These are phyloP conservation scores for Campylomormyrus tamandua DNA, from an alignment of 2,113 vertebrate genomes.

Conservation along the genomic window DNA sequence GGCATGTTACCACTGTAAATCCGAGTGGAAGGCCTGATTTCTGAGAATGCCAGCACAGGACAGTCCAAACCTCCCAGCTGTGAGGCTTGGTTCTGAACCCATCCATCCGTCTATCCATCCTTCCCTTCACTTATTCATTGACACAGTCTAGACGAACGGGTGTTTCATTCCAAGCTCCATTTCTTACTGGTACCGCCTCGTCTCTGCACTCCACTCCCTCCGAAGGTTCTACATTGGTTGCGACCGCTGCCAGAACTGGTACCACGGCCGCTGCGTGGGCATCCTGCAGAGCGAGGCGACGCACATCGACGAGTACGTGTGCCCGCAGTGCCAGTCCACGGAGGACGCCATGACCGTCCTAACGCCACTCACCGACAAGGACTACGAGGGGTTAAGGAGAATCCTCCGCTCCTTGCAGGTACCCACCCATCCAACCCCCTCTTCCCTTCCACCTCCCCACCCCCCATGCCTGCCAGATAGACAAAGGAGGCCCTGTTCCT, in stretches of 20 bases:
- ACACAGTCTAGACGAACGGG: background rate
- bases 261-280: conserved; percentile 95
- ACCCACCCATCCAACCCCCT: conserved; percentile 16
- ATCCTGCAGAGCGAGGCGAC: conserved; percentile 96
- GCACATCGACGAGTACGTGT: conserved; percentile 95
- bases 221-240: conserved; percentile 95
- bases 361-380: conserved; percentile 90
- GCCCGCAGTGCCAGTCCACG: conserved; percentile 95
- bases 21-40: background rate
- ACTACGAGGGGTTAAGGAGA: conserved; percentile 87
- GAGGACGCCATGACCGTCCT: conserved; percentile 98
- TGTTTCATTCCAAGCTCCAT: background rate
- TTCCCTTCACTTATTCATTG: background rate
- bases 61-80: background rate
- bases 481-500: conserved; percentile 15
- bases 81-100: background rate
- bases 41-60: background rate
- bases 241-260: conserved; percentile 98
- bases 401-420: conserved; percentile 96
- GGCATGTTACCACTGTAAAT: conserved; percentile 27
- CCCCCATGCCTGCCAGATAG: background rate
- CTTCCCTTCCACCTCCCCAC: background rate
- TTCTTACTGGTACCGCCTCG: background rate
- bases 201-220: background rate
- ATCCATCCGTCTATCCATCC: background rate